Percentiles rank a stretch among this genome's conserved stretches.
These are phyloP conservation scores for Intellagama lesueurii DNA, from an alignment of 2,797 vertebrate genomes.

Conservation along the genomic window DNA sequence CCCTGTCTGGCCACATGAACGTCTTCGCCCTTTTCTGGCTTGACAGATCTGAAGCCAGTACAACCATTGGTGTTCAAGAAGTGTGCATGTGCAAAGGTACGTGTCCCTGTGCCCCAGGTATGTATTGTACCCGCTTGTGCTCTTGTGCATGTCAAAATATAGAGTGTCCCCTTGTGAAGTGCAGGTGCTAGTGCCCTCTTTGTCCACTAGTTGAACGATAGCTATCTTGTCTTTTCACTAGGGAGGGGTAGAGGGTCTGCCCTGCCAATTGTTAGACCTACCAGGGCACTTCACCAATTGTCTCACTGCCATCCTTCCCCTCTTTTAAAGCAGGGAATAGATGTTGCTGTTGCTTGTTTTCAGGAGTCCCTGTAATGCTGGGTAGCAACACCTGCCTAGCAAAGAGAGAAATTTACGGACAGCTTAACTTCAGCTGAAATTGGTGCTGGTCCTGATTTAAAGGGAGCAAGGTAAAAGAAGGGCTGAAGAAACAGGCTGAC, in stretches of 20 bases:
- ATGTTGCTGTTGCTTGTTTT: conserved; percentile 47
- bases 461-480: neutral
- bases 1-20: conserved; percentile 50
- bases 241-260: neutral
- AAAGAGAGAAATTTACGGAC: neutral
- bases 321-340: conserved; percentile 40
- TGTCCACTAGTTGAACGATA: conserved; percentile 63
- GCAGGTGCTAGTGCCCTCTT: conserved; percentile 72
- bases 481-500: neutral
- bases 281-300: neutral
- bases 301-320: conserved; percentile 66
- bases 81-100: conserved; percentile 73
- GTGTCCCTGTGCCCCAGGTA: conserved; percentile 68
- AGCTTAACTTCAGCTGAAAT: neutral
- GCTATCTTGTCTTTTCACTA: conserved; percentile 47
- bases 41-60: conserved; percentile 38
- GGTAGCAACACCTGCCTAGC: neutral
- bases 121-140: conserved; percentile 74
- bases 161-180: conserved; percentile 70
- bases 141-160: conserved; percentile 81
- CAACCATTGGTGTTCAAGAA: conserved; percentile 24
- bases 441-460: neutral
- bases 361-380: conserved; percentile 5
- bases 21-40: conserved; percentile 52
- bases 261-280: neutral